Evolutionary conservation across 2,888 invertebrate species (phyloP), one percentile per base, ranked within the genome.

Genomic region (Hipparchia semele): DNA sequence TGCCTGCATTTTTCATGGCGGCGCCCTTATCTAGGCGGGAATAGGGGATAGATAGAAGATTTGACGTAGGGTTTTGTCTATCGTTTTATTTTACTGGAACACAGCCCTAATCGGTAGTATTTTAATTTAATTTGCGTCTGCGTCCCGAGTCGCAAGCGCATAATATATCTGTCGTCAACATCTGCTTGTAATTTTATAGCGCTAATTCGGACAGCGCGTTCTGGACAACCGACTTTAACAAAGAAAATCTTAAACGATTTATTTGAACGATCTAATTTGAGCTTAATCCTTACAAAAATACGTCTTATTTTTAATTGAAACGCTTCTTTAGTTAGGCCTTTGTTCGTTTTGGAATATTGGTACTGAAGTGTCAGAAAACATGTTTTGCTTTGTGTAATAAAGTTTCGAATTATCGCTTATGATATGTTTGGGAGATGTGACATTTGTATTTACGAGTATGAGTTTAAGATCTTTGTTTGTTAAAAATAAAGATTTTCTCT

Each of bases 131-230:
- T 73, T 73, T 74, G 64, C 53, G 60, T 49, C 59, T 68, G 62
- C 72, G 33, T 61, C 62, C 23, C 68, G 71, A 81, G 80, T 75
- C 82, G 83, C 81, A 79, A 81, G 79, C 83, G 76, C 80, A 76
- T 79, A 80, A 84, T 90, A 90, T 86, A 89, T 91, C 89, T 80
- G 80, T 90, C 90, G 80, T 79, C 90, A 77, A 80, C 87, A 88
- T 88, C 86, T 87, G 89, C 78, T 83, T 74, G 82, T 87, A 83
- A 88, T 88, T 87, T 87, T 85, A 86, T 83, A 82, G 82, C 82
- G 82, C 79, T 88, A 86, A 87, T 88, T 86, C 83, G 84, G 83
- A 80, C 79, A 78, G 79, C 80, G 77, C 79, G 79, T 81, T 79
- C 78, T 71, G 73, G 73, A 84, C 76, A 76, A 75, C 77, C 46